Percentiles rank a stretch among this genome's conserved stretches.
phyloP scores from a whole-genome alignment of 2,888 invertebrate genomes.

The Cremastobaeus sp. region DNA sequence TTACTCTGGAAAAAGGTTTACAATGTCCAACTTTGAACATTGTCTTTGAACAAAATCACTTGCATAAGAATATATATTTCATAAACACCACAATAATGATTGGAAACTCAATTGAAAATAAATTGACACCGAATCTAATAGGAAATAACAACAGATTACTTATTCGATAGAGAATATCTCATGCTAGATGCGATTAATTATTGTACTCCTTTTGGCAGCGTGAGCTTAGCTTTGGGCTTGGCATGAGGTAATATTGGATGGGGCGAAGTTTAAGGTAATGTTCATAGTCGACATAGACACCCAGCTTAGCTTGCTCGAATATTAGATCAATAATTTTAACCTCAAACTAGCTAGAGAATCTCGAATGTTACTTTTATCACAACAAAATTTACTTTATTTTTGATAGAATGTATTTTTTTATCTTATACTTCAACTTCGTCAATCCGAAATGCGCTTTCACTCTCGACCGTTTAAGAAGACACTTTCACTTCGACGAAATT shows the following conservation, averaged over 20 bases:
- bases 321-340: conserved; percentile 78
- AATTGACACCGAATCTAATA: conserved; percentile 38
- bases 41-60: too few species aligned
- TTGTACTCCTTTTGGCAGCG: conserved; percentile 71
- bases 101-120: conserved; percentile 40
- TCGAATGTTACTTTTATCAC: conserved; percentile 50
- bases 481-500: too few species aligned
- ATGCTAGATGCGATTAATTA: conserved; percentile 76
- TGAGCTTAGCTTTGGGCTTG: conserved; percentile 72
- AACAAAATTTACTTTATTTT: too few species aligned
- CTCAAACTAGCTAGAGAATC: conserved; percentile 64
- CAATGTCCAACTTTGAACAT: too few species aligned
- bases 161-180: conserved; percentile 68
- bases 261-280: conserved; percentile 75
- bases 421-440: too few species aligned
- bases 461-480: too few species aligned
- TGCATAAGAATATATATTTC: conserved; percentile 13
- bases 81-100: conserved; percentile 5
- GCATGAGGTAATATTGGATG: conserved; percentile 65
- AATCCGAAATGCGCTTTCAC: too few species aligned
- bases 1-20: not conserved
- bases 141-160: conserved; percentile 55
- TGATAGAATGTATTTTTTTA: too few species aligned
- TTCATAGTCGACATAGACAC: conserved; percentile 70
- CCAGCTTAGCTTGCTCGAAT: conserved; percentile 75